phyloP scores from a whole-genome alignment of 2,113 vertebrate genomes.

The Tachysurus vachellii region DNA sequence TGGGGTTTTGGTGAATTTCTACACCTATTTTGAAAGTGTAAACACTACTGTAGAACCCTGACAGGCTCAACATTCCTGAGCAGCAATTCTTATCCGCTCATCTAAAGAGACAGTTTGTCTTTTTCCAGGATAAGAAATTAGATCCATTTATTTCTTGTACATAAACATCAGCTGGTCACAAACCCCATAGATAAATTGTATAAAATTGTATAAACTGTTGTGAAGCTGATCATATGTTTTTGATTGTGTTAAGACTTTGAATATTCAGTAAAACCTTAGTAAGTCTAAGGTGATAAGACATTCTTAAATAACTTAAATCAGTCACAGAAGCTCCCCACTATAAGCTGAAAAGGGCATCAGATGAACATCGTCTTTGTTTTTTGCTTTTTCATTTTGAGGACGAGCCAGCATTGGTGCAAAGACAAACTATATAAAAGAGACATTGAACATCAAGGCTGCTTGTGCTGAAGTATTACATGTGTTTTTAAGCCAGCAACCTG shows the following conservation, averaged over 20 bases:
- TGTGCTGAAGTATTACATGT: slow-evolving; percentile 35
- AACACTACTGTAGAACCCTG: slow-evolving; percentile 67
- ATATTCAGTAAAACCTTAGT: slow-evolving; percentile 54
- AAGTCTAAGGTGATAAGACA: slow-evolving; percentile 52
- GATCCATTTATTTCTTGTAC: slow-evolving; percentile 36
- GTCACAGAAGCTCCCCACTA: slow-evolving; percentile 6
- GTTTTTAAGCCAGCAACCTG: slow-evolving; percentile 83
- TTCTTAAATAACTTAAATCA: slow-evolving; percentile 42
- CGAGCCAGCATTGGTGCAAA: slow-evolving; percentile 46
- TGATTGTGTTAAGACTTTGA: slow-evolving; percentile 46
- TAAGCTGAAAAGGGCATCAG: slow-evolving; percentile 5
- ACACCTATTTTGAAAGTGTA: slow-evolving; percentile 72
- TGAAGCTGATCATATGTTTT: slow-evolving; percentile 6
- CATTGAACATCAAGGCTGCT: slow-evolving; percentile 32
- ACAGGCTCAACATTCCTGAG: slow-evolving; percentile 74
- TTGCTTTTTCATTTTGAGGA: slow-evolving; percentile 19
- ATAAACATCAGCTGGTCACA: slow-evolving; percentile 47
- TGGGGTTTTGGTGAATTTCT: slow-evolving; percentile 69
- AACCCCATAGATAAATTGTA: slow-evolving; percentile 51
- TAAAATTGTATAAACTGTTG: slow-evolving; percentile 48
- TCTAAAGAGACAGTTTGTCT: slow-evolving; percentile 55
- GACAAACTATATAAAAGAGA: slow-evolving; percentile 40
- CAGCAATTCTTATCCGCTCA: slow-evolving; percentile 62
- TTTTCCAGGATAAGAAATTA: slow-evolving; percentile 55
- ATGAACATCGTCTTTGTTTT: slow-evolving; percentile 32